Percentiles rank a stretch among this genome's conserved stretches.
Evolutionary conservation across 2,888 invertebrate species (phyloP).

Genomic region (Melanostoma scalare): DNA sequence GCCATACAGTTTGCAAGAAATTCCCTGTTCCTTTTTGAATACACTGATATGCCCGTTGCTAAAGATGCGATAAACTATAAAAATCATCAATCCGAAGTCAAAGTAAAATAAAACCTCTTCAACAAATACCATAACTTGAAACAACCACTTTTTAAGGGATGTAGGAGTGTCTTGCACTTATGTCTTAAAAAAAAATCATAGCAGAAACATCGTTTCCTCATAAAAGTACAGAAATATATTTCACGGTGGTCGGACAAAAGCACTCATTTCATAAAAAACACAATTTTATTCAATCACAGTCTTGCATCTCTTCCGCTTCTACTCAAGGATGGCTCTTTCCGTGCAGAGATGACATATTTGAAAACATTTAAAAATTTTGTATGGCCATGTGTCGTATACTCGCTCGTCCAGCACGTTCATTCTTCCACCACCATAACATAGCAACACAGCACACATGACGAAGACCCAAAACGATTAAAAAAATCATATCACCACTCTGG

Average conservation of each 20-base stretch:
- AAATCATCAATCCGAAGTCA: too few species aligned
- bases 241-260: constrained; percentile 51
- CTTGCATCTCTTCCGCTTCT: constrained; percentile 48
- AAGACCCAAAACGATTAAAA: constrained; percentile 55
- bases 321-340: constrained; percentile 5
- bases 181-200: neutral
- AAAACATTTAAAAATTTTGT: constrained; percentile 68
- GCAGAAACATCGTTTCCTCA: constrained; percentile 24
- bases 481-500: constrained; percentile 53
- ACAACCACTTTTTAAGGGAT: too few species aligned
- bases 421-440: constrained; percentile 39
- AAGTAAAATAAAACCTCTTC: too few species aligned
- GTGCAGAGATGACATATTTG: constrained; percentile 53
- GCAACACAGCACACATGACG: constrained; percentile 37
- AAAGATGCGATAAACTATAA: too few species aligned
- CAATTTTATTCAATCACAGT: constrained; percentile 62
- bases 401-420: constrained; percentile 49
- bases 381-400: constrained; percentile 60
- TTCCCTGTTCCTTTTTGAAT: too few species aligned
- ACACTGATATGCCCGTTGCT: too few species aligned
- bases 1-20: too few species aligned
- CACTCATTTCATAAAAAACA: constrained; percentile 47
- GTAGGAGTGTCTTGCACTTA: neutral
- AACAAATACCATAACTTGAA: too few species aligned
- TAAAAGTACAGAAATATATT: constrained; percentile 22